Evolutionary conservation across 2,797 vertebrate genomes (phyloP).

Genomic region (Alauda arvensis): DNA sequence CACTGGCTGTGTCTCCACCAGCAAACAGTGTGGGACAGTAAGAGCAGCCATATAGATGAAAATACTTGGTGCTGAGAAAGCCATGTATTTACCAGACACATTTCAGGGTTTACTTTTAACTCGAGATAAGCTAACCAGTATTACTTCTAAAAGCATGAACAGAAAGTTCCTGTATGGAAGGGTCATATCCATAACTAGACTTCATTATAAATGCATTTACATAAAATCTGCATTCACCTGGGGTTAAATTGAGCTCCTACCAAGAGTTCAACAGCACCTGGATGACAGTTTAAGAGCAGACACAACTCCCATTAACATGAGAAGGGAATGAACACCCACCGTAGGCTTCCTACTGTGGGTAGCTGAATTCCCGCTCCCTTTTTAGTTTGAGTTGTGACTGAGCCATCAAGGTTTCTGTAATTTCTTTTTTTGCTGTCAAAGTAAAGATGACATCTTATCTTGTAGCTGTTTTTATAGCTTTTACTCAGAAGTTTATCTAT

Average conservation of each 20-base stretch:
- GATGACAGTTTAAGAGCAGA: background rate
- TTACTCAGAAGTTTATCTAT: background rate
- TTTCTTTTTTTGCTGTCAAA: background rate
- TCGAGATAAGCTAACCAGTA: background rate
- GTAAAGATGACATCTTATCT: background rate
- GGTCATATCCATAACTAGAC: background rate
- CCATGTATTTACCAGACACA: background rate
- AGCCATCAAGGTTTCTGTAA: background rate
- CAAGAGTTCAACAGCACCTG: background rate
- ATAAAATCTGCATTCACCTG: background rate
- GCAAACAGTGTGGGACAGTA: background rate
- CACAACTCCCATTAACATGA: background rate
- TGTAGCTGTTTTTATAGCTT: background rate
- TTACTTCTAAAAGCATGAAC: background rate
- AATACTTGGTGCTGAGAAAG: background rate
- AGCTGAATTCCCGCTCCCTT: background rate
- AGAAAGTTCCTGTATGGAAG: background rate
- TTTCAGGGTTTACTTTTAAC: background rate
- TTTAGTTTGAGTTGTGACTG: background rate
- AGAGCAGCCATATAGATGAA: background rate
- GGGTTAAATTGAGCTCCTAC: background rate
- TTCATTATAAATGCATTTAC: background rate
- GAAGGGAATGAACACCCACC: background rate
- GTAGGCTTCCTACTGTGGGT: background rate
- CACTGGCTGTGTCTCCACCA: background rate